Evolutionary conservation across 37 sponge, comb jelly and placozoan genomes (phyloP).

Genomic region (Aphrocallistes beatrix): DNA sequence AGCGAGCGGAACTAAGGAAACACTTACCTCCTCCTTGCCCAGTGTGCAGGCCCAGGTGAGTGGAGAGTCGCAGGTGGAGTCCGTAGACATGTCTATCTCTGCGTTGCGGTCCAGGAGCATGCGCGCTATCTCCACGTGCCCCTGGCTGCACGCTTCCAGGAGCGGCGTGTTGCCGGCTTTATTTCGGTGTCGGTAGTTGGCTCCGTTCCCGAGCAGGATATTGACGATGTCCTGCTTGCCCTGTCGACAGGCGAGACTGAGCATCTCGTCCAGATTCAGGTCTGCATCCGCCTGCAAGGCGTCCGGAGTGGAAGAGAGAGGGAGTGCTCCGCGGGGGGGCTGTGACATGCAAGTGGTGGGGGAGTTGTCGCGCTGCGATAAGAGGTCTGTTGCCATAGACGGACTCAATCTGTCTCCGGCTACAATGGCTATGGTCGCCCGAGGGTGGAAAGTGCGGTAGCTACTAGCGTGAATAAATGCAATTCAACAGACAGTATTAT

Average conservation of each 20-base stretch:
- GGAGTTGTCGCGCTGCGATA: conserved; percentile 15
- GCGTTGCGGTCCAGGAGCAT: conserved; percentile 80
- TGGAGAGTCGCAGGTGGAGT: conserved; percentile 89
- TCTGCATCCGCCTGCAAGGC: conserved; percentile 40
- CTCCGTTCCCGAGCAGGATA: conserved; percentile 90
- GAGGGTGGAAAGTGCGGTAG: no score
- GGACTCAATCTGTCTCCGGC: not conserved
- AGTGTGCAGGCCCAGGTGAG: conserved; percentile 99
- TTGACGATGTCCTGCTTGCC: conserved; percentile 99
- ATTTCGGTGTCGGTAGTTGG: conserved; percentile 84
- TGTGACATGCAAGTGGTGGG: conserved; percentile 14
- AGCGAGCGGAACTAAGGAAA: not conserved
- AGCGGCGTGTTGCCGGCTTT: conserved; percentile 96
- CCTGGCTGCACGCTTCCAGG: conserved; percentile 95
- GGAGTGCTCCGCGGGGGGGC: not conserved
- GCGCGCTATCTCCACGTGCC: conserved; percentile 75
- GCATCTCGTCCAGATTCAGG: conserved; percentile 95
- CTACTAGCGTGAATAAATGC: no score
- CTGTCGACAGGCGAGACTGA: conserved; percentile 92
- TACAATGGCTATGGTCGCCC: no score
- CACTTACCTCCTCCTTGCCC: conserved; percentile 62
- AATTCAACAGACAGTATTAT: no score
- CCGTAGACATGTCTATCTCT: conserved; percentile 87
- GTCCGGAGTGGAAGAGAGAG: not conserved
- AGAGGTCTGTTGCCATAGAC: conserved; percentile 16